Evolutionary conservation across 2,888 invertebrate species (phyloP).

Genomic region (Micoletzkya japonica): DNA sequence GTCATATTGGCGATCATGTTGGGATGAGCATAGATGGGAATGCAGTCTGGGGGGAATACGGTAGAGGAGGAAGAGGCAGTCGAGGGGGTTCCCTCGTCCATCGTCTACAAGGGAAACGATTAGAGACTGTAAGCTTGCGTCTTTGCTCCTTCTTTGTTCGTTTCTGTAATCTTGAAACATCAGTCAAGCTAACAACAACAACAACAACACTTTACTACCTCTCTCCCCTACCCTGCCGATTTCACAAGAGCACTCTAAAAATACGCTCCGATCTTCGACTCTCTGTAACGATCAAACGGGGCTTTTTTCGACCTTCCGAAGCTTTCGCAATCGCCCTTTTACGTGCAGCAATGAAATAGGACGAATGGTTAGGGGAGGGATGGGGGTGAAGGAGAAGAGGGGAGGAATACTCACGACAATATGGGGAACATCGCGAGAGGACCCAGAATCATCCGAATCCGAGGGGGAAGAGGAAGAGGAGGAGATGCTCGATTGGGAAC

Average conservation of each 20-base stretch:
- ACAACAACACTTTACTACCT: no score
- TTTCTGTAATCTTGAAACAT: no score
- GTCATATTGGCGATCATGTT: no score
- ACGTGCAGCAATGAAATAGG: background rate
- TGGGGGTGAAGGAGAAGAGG: background rate
- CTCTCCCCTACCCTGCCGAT: no score
- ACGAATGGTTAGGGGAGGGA: background rate
- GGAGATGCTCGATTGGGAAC: constrained; percentile 21
- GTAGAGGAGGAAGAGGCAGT: background rate
- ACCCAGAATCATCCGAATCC: constrained; percentile 1
- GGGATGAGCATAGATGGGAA: no score
- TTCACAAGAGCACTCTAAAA: no score
- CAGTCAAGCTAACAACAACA: no score
- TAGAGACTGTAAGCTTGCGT: no score
- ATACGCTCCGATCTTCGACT: no score
- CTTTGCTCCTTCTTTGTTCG: no score
- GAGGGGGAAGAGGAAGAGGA: background rate
- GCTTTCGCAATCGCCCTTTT: constrained; percentile 8
- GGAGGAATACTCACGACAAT: background rate
- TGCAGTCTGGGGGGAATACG: background rate
- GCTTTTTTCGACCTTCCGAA: background rate
- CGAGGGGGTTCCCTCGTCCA: background rate
- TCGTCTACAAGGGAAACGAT: no score
- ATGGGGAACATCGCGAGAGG: background rate
- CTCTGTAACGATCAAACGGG: no score